Conservation (phyloP, 2,797 vertebrate genomes). For the Podarcis lilfordi region DNA sequence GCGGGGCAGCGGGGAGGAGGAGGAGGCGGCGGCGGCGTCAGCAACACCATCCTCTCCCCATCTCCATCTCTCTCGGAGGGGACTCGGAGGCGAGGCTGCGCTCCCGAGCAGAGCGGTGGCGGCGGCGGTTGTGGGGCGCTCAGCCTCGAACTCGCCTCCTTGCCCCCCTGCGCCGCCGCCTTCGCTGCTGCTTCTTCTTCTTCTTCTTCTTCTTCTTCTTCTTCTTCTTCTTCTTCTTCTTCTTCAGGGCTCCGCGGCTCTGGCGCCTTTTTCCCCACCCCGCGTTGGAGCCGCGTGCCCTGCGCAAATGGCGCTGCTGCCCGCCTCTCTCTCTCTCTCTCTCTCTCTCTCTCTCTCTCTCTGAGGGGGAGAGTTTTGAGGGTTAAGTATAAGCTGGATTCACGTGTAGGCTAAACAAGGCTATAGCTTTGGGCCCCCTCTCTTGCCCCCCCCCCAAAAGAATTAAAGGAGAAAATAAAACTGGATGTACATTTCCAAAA, state of each 20-base stretch:
- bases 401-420: too few relatives aligned
- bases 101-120: neutral
- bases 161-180: neutral
- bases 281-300: too few relatives aligned
- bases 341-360: neutral
- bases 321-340: neutral
- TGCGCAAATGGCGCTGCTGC: neutral
- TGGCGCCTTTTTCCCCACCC: neutral
- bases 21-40: neutral
- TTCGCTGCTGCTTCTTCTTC: too few relatives aligned
- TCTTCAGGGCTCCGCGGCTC: neutral
- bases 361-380: neutral
- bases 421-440: too few relatives aligned
- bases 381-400: too few relatives aligned
- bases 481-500: too few relatives aligned
- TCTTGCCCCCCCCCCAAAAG: too few relatives aligned
- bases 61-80: neutral
- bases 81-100: neutral
- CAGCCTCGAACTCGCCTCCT: neutral
- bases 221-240: too few relatives aligned
- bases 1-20: slow-evolving; percentile 3
- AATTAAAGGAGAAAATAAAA: too few relatives aligned
- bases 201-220: too few relatives aligned
- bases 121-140: neutral
- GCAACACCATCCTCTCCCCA: slow-evolving; percentile 3